Conservation (phyloP, 2,888 invertebrate species). For the Saturnia pavonia region DNA sequence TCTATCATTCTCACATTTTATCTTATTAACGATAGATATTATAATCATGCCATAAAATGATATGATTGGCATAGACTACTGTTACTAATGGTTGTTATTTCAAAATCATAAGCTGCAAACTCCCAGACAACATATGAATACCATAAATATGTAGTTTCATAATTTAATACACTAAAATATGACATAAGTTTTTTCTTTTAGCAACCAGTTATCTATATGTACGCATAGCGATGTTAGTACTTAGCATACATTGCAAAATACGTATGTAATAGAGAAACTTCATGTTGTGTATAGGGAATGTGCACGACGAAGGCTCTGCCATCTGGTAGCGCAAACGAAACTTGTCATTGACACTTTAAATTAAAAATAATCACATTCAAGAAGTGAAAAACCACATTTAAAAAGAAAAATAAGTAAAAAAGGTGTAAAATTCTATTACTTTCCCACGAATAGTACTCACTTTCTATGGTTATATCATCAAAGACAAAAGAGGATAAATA, state of each 20-base stretch:
- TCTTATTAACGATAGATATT: background rate
- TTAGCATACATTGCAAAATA: slow-evolving; percentile 34
- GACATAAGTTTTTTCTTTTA: background rate
- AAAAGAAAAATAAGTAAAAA: too few species aligned
- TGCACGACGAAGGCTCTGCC: too few species aligned
- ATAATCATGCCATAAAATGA: background rate
- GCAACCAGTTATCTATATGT: slow-evolving; percentile 11
- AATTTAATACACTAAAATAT: background rate
- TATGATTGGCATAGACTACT: background rate
- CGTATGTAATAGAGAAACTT: slow-evolving; percentile 31
- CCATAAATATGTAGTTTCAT: background rate
- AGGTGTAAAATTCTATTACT: too few species aligned
- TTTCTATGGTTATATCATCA: too few species aligned
- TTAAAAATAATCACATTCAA: too few species aligned
- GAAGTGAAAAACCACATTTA: too few species aligned
- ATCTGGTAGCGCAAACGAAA: too few species aligned
- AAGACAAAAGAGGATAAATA: too few species aligned
- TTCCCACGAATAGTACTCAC: too few species aligned
- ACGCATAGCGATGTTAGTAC: slow-evolving; percentile 22
- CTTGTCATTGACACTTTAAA: too few species aligned
- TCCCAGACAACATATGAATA: background rate
- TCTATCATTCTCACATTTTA: background rate
- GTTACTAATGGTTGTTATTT: background rate
- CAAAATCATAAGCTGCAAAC: background rate
- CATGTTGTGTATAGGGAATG: slow-evolving; percentile 23